A percentile compares a stretch with the other conserved stretches of the same genome.
Conservation (phyloP, 2,888 invertebrate species). For the Sclerodermus sp. region DNA sequence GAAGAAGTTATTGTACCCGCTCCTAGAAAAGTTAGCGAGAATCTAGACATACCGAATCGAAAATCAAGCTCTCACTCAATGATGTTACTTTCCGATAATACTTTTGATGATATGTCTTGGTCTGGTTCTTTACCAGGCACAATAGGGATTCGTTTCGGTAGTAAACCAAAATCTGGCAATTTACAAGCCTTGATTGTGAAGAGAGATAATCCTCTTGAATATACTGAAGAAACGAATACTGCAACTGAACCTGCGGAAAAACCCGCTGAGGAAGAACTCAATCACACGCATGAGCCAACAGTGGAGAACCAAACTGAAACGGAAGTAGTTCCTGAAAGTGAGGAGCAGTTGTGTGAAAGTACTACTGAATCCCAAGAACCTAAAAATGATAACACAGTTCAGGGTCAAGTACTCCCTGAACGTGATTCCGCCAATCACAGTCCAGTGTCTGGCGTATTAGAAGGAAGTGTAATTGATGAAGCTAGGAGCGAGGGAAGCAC, state of each 20-base stretch:
- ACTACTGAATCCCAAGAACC: too few relatives aligned
- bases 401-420: slow-evolving; percentile 51
- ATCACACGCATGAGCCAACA: slow-evolving; percentile 21
- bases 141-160: slow-evolving; percentile 35
- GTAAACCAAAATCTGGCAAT: slow-evolving; percentile 37
- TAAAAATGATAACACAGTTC: slow-evolving; percentile 18
- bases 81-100: too few relatives aligned
- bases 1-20: slow-evolving; percentile 31
- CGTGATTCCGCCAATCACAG: slow-evolving; percentile 80
- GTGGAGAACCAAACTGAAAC: slow-evolving; percentile 33
- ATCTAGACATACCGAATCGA: slow-evolving; percentile 39
- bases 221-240: slow-evolving; percentile 1
- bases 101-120: too few relatives aligned
- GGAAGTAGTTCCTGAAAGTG: slow-evolving; percentile 17
- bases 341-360: slow-evolving; percentile 4
- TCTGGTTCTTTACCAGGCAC: slow-evolving; percentile 23
- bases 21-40: slow-evolving; percentile 43
- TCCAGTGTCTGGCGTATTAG: slow-evolving; percentile 72
- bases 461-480: slow-evolving; percentile 53
- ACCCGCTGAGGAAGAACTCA: slow-evolving; percentile 17
- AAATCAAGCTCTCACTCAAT: slow-evolving; percentile 13
- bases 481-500: slow-evolving; percentile 68
- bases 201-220: slow-evolving; percentile 11
- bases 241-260: slow-evolving; percentile 17
- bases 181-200: slow-evolving; percentile 33